Conservation (phyloP, 2,113 vertebrate species). For the Malurus alboscapulatus region DNA sequence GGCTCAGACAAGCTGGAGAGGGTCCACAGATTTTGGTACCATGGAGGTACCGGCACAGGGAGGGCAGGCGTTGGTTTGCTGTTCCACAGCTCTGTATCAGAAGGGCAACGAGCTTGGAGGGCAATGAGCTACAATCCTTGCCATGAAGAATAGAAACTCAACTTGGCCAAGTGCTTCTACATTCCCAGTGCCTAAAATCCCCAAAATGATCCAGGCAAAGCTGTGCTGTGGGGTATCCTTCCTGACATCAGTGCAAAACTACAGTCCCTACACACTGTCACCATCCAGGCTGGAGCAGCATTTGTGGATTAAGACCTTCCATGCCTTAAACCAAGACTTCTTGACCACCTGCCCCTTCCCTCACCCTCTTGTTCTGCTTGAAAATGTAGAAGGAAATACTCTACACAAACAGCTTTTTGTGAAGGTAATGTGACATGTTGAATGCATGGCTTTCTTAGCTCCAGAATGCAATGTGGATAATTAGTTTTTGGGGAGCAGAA, state of each 20-base stretch:
- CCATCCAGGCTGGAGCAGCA: fast-evolving
- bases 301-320: neutral
- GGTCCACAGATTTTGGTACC: neutral
- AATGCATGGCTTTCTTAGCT: neutral
- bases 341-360: neutral
- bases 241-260: neutral
- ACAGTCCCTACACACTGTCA: fast-evolving
- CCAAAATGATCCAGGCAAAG: neutral
- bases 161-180: neutral
- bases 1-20: neutral
- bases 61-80: neutral
- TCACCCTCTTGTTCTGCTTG: neutral
- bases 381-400: neutral
- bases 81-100: fast-evolving
- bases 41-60: fast-evolving
- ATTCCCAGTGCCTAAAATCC: neutral
- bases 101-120: neutral
- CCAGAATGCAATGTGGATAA: fast-evolving
- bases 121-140: fast-evolving
- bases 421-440: neutral
- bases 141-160: neutral
- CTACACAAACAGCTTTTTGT: neutral
- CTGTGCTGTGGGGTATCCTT: neutral
- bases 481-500: neutral
- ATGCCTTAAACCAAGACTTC: neutral